Evolutionary conservation across 1,140 invertebrate species (phyloP), one percentile per base, ranked within the genome.

Genomic region (Delia radicum): DNA sequence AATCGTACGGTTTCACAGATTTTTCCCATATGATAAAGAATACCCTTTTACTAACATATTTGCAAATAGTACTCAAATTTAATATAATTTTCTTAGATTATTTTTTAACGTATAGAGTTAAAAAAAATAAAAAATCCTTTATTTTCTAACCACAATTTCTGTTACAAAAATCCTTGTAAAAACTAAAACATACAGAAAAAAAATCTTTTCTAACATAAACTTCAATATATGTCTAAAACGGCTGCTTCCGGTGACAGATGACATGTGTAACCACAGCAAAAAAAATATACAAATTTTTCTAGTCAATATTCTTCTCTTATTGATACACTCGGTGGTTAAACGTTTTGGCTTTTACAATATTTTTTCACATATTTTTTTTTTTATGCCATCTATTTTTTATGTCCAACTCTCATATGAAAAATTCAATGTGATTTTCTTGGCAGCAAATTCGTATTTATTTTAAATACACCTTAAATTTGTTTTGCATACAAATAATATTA

Each of bases 221-320:
- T 69, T 69, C 65, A 69, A 69, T 69, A 69, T 24, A 69, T 33
- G 65, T 69, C 65, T 69, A 69, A 69, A 69, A 69, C 65, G 65
- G 65, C 65, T 69, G 65, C 31, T 69, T 69, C 65, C 65, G 65
- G 65, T 69, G 65, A 69, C 65, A 69, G 65, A 69, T 69, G 65
- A 69, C 65, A 69, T 69, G 65, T 69, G 65, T 69, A 69, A 69
- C 65, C 65, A 37, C 65, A 69, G 13, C 65, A 69, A 69, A 69
- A 18, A n/a, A n/a, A n/a, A n/a, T n/a, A 37, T 31, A 69, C 65
- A 69, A 69, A 69, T n/a, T 18, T 55, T 55, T 55, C 63, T 67
- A 67, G 29, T 69, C 65, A 69, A 69, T 69, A 69, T 69, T 69
- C 65, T 33, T 37, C 27, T 69, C 29, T 7, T 33, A 69, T 69